These are phyloP conservation scores for Hemicrepidius hirtus DNA, from an alignment of 2,888 invertebrate species.

Conservation along the genomic window DNA sequence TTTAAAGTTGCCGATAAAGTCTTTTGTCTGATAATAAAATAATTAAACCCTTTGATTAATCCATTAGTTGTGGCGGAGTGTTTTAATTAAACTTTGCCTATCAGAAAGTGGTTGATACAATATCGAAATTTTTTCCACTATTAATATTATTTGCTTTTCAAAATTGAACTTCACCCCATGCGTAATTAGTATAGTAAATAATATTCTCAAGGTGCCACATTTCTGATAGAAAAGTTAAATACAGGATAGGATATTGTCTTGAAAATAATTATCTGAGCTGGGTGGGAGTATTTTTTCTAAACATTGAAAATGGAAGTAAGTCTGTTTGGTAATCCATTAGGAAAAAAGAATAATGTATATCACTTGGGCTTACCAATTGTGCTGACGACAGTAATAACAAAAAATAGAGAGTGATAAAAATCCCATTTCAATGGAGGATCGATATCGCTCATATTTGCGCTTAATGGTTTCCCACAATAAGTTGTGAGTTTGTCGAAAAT, in stretches of 20 bases:
- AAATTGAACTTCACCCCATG: slow-evolving; percentile 5
- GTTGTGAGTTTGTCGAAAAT: slow-evolving; percentile 78
- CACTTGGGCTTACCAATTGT: slow-evolving; percentile 83
- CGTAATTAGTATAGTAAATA: background rate
- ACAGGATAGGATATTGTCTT: too few relatives aligned
- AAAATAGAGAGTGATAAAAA: slow-evolving; percentile 93
- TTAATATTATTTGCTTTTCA: slow-evolving; percentile 4
- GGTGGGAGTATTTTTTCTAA: too few relatives aligned
- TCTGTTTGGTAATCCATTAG: too few relatives aligned
- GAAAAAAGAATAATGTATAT: too few relatives aligned
- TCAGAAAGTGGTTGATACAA: background rate
- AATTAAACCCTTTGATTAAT: too few relatives aligned
- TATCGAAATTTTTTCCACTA: background rate
- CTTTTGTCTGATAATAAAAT: background rate
- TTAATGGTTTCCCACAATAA: slow-evolving; percentile 86
- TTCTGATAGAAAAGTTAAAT: too few relatives aligned
- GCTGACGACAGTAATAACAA: slow-evolving; percentile 92
- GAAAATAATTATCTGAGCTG: too few relatives aligned
- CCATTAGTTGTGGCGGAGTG: too few relatives aligned
- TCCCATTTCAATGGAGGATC: slow-evolving; percentile 85
- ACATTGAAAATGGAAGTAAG: too few relatives aligned
- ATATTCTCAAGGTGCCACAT: too few relatives aligned
- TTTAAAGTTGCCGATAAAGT: background rate
- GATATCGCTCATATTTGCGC: slow-evolving; percentile 75
- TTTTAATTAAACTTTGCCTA: background rate